Percentiles rank a stretch among this genome's conserved stretches.
Evolutionary conservation across 2,113 vertebrate genomes (phyloP).

Genomic region (Choloepus hoffmanni): DNA sequence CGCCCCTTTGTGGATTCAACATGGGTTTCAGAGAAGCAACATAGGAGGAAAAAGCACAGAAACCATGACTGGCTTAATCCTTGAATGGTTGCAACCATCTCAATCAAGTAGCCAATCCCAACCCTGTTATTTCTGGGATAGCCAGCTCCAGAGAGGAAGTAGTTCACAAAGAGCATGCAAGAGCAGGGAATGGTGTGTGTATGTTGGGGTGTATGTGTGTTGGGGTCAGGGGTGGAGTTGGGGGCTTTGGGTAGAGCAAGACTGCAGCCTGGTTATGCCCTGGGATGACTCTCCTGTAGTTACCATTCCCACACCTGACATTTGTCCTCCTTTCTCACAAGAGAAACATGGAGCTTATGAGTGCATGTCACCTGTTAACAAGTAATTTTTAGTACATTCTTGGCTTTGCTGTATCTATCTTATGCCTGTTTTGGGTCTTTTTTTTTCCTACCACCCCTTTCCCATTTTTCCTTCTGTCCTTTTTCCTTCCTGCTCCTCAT

Average conservation of each 20-base stretch:
- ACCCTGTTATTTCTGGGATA: slow-evolving; percentile 95
- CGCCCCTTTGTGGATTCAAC: slow-evolving; percentile 88
- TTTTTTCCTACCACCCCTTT: slow-evolving; percentile 81
- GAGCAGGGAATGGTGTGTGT: slow-evolving; percentile 69
- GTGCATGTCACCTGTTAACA: slow-evolving; percentile 93
- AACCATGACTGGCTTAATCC: too few relatives aligned
- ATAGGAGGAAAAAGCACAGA: slow-evolving; percentile 84
- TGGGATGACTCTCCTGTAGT: slow-evolving; percentile 86
- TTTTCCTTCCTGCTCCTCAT: slow-evolving; percentile 77
- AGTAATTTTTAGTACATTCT: slow-evolving; percentile 90
- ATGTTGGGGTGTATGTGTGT: not conserved
- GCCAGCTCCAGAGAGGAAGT: slow-evolving; percentile 95
- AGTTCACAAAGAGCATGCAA: slow-evolving; percentile 90
- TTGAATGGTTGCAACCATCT: slow-evolving; percentile 83
- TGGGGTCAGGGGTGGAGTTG: slow-evolving; percentile 78
- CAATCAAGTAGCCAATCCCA: slow-evolving; percentile 96
- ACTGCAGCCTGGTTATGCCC: slow-evolving; percentile 65
- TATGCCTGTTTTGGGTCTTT: slow-evolving; percentile 89
- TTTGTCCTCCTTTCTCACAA: slow-evolving; percentile 85
- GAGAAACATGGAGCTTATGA: slow-evolving; percentile 89
- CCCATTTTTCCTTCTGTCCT: slow-evolving; percentile 75
- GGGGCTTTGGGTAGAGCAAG: not conserved
- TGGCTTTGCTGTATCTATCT: slow-evolving; percentile 91
- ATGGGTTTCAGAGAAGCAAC: slow-evolving; percentile 96
- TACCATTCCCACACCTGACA: slow-evolving; percentile 87